These are phyloP conservation scores for Barbus barbus DNA, from an alignment of 2,113 vertebrate genomes.

Conservation along the genomic window DNA sequence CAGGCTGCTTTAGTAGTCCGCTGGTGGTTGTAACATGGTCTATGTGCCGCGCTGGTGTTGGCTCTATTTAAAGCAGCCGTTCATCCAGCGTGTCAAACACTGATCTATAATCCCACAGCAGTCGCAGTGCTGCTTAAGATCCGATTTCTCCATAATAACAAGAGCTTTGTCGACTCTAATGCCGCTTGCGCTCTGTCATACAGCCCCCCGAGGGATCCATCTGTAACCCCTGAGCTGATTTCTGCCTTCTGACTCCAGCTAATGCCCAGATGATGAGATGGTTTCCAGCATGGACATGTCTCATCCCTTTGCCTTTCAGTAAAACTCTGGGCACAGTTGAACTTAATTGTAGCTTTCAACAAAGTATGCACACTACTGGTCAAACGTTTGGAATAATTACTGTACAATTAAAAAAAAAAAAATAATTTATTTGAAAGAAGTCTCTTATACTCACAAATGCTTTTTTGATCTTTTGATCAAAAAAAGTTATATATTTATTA, in stretches of 20 bases:
- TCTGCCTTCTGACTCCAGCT: neutral
- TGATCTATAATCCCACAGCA: conserved; percentile 11
- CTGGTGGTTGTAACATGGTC: neutral
- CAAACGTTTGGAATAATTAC: too few species aligned
- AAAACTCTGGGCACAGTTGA: too few species aligned
- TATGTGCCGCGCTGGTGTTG: neutral
- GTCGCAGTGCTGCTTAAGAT: neutral
- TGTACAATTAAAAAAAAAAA: too few species aligned
- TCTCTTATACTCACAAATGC: too few species aligned
- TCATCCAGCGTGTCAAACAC: conserved; percentile 12
- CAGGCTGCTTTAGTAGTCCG: neutral
- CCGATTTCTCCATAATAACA: conserved; percentile 15
- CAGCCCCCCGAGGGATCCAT: neutral
- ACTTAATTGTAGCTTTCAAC: too few species aligned
- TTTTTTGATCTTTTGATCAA: too few species aligned
- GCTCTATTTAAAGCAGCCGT: conserved; percentile 27
- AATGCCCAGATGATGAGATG: neutral
- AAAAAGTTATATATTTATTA: too few species aligned
- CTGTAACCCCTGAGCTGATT: neutral
- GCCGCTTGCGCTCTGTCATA: neutral
- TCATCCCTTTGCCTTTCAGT: too few species aligned
- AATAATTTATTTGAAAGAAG: too few species aligned
- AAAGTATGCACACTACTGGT: too few species aligned
- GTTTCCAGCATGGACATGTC: neutral
- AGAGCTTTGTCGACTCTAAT: conserved; percentile 24